These are phyloP conservation scores for Saiga tatarica DNA, from an alignment of 2,113 vertebrate genomes.

Conservation along the genomic window DNA sequence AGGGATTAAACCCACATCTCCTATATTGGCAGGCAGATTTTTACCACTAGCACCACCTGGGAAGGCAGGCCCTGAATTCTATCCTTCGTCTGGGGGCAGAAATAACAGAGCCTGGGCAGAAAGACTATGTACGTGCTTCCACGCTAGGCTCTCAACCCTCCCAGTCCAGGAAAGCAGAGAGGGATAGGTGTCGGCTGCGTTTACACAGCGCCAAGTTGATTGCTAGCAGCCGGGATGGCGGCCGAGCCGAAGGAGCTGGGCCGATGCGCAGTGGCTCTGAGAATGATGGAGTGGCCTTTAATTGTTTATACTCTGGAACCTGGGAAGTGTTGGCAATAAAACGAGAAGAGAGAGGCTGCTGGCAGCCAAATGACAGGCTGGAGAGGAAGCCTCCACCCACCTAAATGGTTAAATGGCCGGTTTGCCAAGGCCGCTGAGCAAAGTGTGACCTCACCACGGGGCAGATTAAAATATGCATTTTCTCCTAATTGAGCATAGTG, in stretches of 20 bases:
- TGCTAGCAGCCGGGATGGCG: not conserved
- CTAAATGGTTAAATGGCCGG: conserved; percentile 82
- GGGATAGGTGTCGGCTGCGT: not conserved
- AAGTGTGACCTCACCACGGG: conserved; percentile 84
- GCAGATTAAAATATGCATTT: conserved; percentile 87
- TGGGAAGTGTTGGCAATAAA: conserved; percentile 75
- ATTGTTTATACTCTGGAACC: conserved; percentile 78
- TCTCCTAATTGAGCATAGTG: conserved; percentile 86
- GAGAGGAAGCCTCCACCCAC: conserved; percentile 67
- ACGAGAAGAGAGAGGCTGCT: conserved; percentile 70
- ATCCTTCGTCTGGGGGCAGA: not conserved
- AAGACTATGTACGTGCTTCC: not conserved
- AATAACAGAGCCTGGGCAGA: not conserved
- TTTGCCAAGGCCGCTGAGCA: conserved; percentile 84
- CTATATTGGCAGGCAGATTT: not conserved
- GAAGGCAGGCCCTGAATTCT: not conserved
- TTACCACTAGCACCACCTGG: not conserved
- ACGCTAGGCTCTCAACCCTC: not conserved
- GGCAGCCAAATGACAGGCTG: conserved; percentile 74
- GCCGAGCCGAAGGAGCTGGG: conserved; percentile 21
- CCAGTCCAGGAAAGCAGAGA: not conserved
- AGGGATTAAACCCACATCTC: not conserved
- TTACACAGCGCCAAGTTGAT: not conserved
- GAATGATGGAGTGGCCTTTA: conserved; percentile 80
- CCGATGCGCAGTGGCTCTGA: conserved; percentile 18